Conservation (phyloP, 2,888 invertebrate genomes). For the Ormyrus pomaceus region DNA sequence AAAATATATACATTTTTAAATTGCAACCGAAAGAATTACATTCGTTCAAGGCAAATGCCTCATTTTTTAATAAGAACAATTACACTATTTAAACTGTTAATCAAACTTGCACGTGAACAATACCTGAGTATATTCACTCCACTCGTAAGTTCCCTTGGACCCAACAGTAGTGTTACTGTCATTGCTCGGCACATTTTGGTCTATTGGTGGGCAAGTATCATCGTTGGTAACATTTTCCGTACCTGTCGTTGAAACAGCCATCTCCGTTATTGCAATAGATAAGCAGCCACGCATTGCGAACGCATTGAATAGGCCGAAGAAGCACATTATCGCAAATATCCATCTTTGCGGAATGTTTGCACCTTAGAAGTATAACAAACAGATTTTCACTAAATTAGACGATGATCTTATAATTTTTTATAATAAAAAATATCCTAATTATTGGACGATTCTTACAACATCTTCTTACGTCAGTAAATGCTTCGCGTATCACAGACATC, state of each 20-base stretch:
- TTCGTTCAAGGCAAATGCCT: too few species aligned
- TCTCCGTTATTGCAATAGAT: slow-evolving; percentile 82
- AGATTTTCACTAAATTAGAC: neutral
- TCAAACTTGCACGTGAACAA: neutral
- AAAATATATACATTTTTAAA: too few species aligned
- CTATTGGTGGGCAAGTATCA: slow-evolving; percentile 29
- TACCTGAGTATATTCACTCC: slow-evolving; percentile 54
- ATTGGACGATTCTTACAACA: slow-evolving; percentile 27
- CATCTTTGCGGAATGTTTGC: slow-evolving; percentile 49
- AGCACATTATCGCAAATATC: slow-evolving; percentile 77
- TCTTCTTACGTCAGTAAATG: slow-evolving; percentile 15
- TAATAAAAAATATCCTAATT: neutral
- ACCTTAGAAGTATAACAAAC: slow-evolving; percentile 30
- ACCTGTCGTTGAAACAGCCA: slow-evolving; percentile 74
- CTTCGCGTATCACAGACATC: neutral
- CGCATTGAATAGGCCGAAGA: slow-evolving; percentile 82
- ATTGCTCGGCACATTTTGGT: neutral
- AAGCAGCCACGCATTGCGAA: slow-evolving; percentile 84
- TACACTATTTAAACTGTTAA: too few species aligned
- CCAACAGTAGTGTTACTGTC: neutral
- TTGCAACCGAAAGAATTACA: too few species aligned
- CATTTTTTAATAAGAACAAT: too few species aligned
- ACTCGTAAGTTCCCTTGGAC: slow-evolving; percentile 46
- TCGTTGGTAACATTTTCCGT: neutral
- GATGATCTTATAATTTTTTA: neutral